Evolutionary conservation across 2,797 vertebrate species (phyloP).

Genomic region (Leuciscus waleckii): DNA sequence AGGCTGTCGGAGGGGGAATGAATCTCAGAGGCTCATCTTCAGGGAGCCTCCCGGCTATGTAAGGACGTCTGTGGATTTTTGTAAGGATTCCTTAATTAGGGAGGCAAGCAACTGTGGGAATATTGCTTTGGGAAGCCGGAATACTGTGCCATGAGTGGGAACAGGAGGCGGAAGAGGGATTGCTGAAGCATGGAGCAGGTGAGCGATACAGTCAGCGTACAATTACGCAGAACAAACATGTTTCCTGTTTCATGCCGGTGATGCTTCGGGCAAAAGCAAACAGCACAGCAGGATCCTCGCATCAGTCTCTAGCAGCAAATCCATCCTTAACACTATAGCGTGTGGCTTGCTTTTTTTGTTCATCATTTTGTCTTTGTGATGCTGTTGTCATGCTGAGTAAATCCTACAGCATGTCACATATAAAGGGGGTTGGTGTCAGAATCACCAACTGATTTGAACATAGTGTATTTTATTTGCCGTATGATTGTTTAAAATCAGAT

Average conservation of each 20-base stretch:
- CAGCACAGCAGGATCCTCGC: slow-evolving; percentile 55
- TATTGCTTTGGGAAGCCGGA: slow-evolving; percentile 33
- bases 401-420: neutral
- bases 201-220: slow-evolving; percentile 53
- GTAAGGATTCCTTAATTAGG: slow-evolving; percentile 61
- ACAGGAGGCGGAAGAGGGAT: slow-evolving; percentile 73
- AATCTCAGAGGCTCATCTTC: slow-evolving; percentile 63
- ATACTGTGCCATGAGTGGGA: slow-evolving; percentile 73
- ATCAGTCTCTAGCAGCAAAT: slow-evolving; percentile 20
- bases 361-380: neutral
- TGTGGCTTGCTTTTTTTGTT: slow-evolving; percentile 18
- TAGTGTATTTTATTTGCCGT: neutral
- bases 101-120: slow-evolving; percentile 37
- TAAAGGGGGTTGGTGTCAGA: slow-evolving; percentile 2
- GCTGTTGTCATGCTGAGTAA: slow-evolving; percentile 24
- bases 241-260: slow-evolving; percentile 34
- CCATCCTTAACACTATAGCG: slow-evolving; percentile 23
- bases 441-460: neutral
- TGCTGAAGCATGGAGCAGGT: slow-evolving; percentile 83
- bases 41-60: slow-evolving; percentile 66
- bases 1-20: slow-evolving; percentile 58
- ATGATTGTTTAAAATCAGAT: neutral
- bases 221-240: slow-evolving; percentile 60
- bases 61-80: slow-evolving; percentile 61
- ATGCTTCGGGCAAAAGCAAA: slow-evolving; percentile 61